Base-by-base conservation (phyloP, 2,797 vertebrate species). In the Galago senegalensis region DNA sequence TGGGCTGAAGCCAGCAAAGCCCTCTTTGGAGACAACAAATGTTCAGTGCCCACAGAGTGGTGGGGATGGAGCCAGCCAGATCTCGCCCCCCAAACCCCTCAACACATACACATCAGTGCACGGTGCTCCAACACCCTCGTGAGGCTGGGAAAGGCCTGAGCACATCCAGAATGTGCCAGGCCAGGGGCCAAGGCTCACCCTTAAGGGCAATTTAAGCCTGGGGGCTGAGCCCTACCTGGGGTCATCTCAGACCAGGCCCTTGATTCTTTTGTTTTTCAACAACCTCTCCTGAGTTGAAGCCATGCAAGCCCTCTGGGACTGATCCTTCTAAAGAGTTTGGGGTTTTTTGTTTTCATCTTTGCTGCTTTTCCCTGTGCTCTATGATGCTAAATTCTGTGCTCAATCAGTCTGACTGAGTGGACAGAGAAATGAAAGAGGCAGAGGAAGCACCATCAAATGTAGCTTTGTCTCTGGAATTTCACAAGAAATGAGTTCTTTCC, bases 401-500 rank as follows among this genome's bases (percentile, higher is more conserved):
- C 97, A 94, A 79, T 96, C 86, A 86, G 87, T 97, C 96, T 97
- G 97, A 97, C 3, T 58, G 91, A 97, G 95, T 92, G 60, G 91
- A 97, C 96, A 98, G 97, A 97, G 97, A 98, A 98, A 97, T 92
- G 87, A 98, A 97, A 98, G 98, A 97, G 16, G 29, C 96, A 93
- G 7, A 94, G 87, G 27, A 97, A 98, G 98, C 93, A 72, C 61
- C 94, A 80, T 86, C 27, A 91, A 97, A 97, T 98, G 96, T 97
- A 96, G 96, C 97, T 97, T 97, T 97, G 76, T 97, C 95, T 97
- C 92, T 84, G 97, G 91, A 97, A 94, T 91, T 91, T 97, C 94
- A 96, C 83, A 70, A 96, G 82, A 82, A 72, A 96, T 94, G 89
- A 34, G 31, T 95, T 97, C 81, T 94, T 75, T 37, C 34, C 37